Conservation (phyloP, 2,797 vertebrate species). For the Nothura maculosa region DNA sequence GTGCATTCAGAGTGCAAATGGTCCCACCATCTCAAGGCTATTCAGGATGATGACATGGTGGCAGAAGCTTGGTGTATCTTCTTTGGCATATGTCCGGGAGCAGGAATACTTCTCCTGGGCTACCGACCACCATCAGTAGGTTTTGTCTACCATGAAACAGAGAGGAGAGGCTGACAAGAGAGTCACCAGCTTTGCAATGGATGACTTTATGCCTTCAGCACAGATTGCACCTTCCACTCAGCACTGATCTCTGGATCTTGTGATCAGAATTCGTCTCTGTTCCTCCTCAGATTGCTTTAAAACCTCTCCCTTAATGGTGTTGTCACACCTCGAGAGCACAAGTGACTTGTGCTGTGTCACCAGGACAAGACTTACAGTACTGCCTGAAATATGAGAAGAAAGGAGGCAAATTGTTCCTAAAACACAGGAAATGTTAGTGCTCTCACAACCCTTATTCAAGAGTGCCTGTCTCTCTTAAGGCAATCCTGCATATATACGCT, state of each 20-base stretch:
- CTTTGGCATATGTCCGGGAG: not conserved
- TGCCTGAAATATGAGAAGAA: not conserved
- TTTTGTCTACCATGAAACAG: too few relatives aligned
- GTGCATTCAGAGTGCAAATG: not conserved
- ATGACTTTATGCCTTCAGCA: not conserved
- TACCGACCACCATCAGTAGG: too few relatives aligned
- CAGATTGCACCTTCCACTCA: not conserved
- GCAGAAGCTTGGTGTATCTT: not conserved
- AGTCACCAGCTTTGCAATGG: not conserved
- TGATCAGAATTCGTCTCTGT: not conserved
- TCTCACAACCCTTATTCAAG: not conserved
- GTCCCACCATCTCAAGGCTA: not conserved
- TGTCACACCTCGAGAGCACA: not conserved
- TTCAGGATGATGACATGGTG: not conserved
- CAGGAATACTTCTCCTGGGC: not conserved
- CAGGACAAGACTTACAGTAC: not conserved
- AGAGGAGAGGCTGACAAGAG: not conserved
- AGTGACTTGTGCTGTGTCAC: not conserved
- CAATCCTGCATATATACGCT: not conserved
- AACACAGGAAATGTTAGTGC: not conserved
- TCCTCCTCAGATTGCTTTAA: not conserved
- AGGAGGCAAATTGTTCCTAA: not conserved
- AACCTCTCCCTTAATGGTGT: not conserved
- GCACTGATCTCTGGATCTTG: not conserved
- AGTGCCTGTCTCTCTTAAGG: fast-evolving